phyloP scores from a whole-genome alignment of 2,888 invertebrate species.

The Frankliniella intonsa region DNA sequence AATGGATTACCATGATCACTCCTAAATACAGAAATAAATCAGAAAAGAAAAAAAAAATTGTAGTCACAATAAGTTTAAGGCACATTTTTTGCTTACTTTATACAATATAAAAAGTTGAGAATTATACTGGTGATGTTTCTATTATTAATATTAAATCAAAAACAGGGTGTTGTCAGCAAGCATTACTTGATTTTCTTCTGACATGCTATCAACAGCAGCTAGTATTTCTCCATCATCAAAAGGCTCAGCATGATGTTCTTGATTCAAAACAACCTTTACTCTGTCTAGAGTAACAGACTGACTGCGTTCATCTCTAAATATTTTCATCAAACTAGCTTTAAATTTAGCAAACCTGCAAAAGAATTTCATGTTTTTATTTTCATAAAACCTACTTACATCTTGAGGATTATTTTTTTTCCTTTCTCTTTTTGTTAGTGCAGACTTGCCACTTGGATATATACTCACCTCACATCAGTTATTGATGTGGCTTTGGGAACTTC shows the following conservation, averaged over 20 bases:
- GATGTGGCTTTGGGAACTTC: neutral
- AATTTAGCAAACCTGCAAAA: slow-evolving; percentile 59
- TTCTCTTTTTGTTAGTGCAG: too few relatives aligned
- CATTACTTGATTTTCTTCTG: slow-evolving; percentile 89
- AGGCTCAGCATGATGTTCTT: slow-evolving; percentile 54
- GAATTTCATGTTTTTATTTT: slow-evolving; percentile 31
- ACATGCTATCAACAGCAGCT: slow-evolving; percentile 77
- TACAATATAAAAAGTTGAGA: neutral
- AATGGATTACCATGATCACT: neutral
- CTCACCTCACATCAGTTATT: neutral
- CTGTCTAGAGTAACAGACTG: slow-evolving; percentile 66
- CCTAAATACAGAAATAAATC: neutral
- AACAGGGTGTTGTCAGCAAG: slow-evolving; percentile 78
- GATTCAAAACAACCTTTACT: slow-evolving; percentile 62
- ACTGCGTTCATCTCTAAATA: slow-evolving; percentile 72
- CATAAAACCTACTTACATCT: neutral
- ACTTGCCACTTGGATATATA: neutral
- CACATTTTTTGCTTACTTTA: neutral
- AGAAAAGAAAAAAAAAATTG: neutral
- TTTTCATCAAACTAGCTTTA: slow-evolving; percentile 64
- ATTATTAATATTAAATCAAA: slow-evolving; percentile 57
- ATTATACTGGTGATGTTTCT: neutral
- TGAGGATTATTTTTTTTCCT: too few relatives aligned
- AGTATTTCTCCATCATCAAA: slow-evolving; percentile 67
- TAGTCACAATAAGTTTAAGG: neutral